phyloP scores from a whole-genome alignment of 2,797 vertebrate species.

The Holocentrus rufus region DNA sequence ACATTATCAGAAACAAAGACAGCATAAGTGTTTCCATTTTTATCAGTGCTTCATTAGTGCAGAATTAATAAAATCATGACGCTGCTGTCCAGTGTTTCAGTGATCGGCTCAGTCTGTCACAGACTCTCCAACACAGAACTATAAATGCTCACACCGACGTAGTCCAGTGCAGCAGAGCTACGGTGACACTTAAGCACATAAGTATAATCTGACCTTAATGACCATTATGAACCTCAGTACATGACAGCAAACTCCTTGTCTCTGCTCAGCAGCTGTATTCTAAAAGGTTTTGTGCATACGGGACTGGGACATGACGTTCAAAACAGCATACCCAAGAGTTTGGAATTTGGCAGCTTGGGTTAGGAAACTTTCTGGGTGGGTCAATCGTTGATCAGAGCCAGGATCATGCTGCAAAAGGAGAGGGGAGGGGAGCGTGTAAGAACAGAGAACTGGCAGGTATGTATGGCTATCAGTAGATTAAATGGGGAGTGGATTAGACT shows the following conservation, averaged over 20 bases:
- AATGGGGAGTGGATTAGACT: background rate
- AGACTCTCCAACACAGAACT: no score
- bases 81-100: no score
- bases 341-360: slow-evolving; percentile 71
- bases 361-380: slow-evolving; percentile 41
- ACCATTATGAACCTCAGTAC: background rate
- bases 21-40: no score
- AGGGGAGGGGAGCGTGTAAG: slow-evolving; percentile 4
- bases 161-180: no score
- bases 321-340: slow-evolving; percentile 69
- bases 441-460: background rate
- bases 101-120: no score
- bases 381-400: slow-evolving; percentile 98
- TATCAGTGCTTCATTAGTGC: no score
- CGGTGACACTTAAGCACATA: no score
- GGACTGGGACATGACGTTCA: slow-evolving; percentile 15
- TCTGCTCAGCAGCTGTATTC: slow-evolving; percentile 13
- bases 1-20: no score
- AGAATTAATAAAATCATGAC: no score
- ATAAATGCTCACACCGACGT: no score
- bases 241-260: background rate
- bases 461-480: background rate
- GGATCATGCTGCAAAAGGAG: slow-evolving; percentile 90
- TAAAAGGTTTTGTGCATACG: slow-evolving; percentile 27
- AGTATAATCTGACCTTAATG: no score